Evolutionary conservation across 2,888 invertebrate genomes (phyloP).

Genomic region (Omphaloscelis lunosa): DNA sequence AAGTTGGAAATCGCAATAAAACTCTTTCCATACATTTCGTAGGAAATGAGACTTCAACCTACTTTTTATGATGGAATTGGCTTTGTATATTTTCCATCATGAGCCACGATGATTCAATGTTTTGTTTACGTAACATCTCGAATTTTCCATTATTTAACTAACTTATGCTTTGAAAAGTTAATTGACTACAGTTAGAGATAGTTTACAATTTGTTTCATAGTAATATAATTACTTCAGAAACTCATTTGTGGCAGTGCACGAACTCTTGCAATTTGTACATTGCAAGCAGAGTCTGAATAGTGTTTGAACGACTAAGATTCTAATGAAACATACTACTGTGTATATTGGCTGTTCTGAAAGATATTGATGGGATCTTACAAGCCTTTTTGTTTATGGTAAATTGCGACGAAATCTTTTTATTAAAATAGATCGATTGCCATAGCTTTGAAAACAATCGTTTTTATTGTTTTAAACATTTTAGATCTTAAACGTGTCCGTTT

Average conservation of each 20-base stretch:
- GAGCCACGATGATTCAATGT: not conserved
- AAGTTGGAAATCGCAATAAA: not conserved
- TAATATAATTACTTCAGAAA: slow-evolving; percentile 58
- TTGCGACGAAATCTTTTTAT: not conserved
- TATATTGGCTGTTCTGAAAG: not conserved
- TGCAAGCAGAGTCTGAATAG: slow-evolving; percentile 27
- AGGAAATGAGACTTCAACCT: not conserved
- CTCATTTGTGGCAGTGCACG: slow-evolving; percentile 54
- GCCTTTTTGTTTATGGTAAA: not conserved
- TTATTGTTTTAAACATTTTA: not conserved
- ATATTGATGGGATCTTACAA: not conserved
- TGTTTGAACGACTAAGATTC: slow-evolving; percentile 13
- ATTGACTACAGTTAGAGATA: slow-evolving; percentile 14
- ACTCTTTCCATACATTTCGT: not conserved
- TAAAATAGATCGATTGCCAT: too few species aligned
- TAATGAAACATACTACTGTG: not conserved
- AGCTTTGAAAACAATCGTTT: not conserved
- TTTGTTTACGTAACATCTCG: slow-evolving; percentile 11
- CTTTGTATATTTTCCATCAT: slow-evolving; percentile 6
- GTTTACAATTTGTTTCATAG: slow-evolving; percentile 41
- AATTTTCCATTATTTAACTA: not conserved
- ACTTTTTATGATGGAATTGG: not conserved
- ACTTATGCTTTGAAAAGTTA: slow-evolving; percentile 22
- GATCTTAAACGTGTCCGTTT: not conserved
- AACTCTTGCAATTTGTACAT: slow-evolving; percentile 54